Evolutionary conservation across 1,140 invertebrate species (phyloP).

Genomic region (Colletes latitarsis): DNA sequence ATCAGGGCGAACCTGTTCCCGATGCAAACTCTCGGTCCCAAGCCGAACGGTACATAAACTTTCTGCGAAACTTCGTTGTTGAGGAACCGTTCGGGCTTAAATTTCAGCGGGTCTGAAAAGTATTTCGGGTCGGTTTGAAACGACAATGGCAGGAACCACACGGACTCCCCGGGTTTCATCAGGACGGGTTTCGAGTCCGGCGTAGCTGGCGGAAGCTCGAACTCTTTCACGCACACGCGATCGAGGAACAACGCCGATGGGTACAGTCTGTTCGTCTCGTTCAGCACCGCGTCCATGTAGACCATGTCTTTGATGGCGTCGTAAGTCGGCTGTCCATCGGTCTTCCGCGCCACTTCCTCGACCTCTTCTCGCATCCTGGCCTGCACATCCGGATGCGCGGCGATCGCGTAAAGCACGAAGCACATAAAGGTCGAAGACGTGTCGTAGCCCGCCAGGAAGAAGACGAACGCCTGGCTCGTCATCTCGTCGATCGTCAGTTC

Average conservation of each 20-base stretch:
- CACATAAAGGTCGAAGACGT: neutral
- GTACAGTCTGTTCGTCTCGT: conserved; percentile 15
- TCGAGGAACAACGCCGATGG: neutral
- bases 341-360: neutral
- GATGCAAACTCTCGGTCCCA: conserved; percentile 80
- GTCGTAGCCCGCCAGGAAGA: conserved; percentile 39
- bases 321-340: conserved; percentile 12
- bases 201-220: conserved; percentile 27
- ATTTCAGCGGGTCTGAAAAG: conserved; percentile 16
- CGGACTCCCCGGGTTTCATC: neutral
- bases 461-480: conserved; percentile 43
- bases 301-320: conserved; percentile 27
- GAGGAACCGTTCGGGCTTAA: conserved; percentile 42
- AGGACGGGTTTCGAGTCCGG: neutral
- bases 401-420: conserved; percentile 7
- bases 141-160: conserved; percentile 14
- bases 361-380: conserved; percentile 18
- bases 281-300: conserved; percentile 46
- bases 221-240: conserved; percentile 38
- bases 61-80: neutral
- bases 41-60: conserved; percentile 67
- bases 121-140: conserved; percentile 35
- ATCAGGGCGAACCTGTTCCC: conserved; percentile 74
- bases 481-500: conserved; percentile 27
- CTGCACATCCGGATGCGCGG: conserved; percentile 22